Evolutionary conservation across 2,888 invertebrate genomes (phyloP).

Genomic region (Cyclophora punctaria): DNA sequence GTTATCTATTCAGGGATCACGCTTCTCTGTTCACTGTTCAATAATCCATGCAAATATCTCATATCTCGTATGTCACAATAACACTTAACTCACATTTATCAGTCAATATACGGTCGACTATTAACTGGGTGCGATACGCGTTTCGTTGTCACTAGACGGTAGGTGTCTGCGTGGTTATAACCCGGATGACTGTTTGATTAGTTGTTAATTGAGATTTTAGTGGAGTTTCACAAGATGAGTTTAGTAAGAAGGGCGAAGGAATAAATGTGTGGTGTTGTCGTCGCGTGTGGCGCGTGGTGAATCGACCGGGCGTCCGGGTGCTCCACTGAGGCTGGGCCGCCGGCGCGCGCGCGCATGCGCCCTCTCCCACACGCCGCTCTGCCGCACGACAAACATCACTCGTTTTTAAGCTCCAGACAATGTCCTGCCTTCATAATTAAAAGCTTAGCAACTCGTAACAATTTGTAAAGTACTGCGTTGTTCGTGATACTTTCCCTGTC

Average conservation of each 20-base stretch:
- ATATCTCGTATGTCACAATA: slow-evolving; percentile 16
- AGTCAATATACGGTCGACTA: slow-evolving; percentile 17
- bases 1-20: slow-evolving; percentile 2
- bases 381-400: slow-evolving; percentile 9
- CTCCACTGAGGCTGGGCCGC: slow-evolving; percentile 57
- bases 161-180: slow-evolving; percentile 21
- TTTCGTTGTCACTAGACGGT: slow-evolving; percentile 42
- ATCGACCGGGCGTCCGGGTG: slow-evolving; percentile 71
- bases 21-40: slow-evolving; percentile 2
- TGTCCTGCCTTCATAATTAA: too few species aligned
- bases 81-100: slow-evolving; percentile 18
- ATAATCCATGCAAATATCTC: slow-evolving; percentile 7
- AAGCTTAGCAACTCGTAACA: too few species aligned
- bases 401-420: too few species aligned
- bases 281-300: slow-evolving; percentile 44
- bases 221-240: slow-evolving; percentile 6
- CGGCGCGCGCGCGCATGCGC: slow-evolving; percentile 48
- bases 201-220: not conserved
- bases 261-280: slow-evolving; percentile 24
- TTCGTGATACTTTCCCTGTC: too few species aligned
- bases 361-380: slow-evolving; percentile 35
- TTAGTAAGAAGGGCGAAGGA: too few species aligned
- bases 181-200: too few species aligned
- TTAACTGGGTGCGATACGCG: slow-evolving; percentile 17
- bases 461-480: too few species aligned